Conservation (phyloP, 1,140 invertebrate genomes). For the Plectus sambesii region DNA sequence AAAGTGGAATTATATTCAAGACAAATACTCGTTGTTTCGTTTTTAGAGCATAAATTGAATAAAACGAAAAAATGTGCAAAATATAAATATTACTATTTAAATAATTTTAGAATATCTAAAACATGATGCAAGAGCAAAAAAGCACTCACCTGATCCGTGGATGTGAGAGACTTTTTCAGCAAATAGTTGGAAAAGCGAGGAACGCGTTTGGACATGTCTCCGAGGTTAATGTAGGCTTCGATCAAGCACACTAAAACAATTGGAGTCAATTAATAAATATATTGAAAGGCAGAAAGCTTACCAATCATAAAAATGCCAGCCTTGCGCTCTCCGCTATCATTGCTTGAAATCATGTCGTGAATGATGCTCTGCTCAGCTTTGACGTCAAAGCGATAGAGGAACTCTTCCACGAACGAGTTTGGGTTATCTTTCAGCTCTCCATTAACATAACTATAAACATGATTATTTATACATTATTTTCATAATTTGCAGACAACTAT, state of each 20-base stretch:
- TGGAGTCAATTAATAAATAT: conserved; percentile 5
- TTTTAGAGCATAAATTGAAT: too few species aligned
- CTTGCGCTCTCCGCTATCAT: conserved; percentile 24
- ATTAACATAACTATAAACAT: too few species aligned
- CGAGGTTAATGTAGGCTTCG: conserved; percentile 21
- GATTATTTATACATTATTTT: too few species aligned
- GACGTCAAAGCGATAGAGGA: too few species aligned
- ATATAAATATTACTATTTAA: too few species aligned
- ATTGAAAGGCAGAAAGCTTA: conserved; percentile 4
- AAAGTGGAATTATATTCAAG: conserved; percentile 10
- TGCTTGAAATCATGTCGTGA: neutral
- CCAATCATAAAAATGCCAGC: conserved; percentile 35
- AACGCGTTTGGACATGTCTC: conserved; percentile 10
- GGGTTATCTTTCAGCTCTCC: too few species aligned
- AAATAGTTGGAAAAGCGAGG: conserved; percentile 25
- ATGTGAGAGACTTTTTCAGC: conserved; percentile 26
- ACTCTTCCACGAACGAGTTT: too few species aligned
- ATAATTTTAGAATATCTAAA: too few species aligned
- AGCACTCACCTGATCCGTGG: conserved; percentile 20
- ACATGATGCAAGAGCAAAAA: conserved; percentile 32
- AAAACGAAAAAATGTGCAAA: too few species aligned
- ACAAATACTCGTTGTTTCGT: conserved; percentile 3
- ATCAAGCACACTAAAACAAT: conserved; percentile 26
- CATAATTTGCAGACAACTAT: too few species aligned
- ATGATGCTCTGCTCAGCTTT: too few species aligned